Evolutionary conservation across 2,888 invertebrate species (phyloP).

Genomic region (Schizotus pectinicornis): DNA sequence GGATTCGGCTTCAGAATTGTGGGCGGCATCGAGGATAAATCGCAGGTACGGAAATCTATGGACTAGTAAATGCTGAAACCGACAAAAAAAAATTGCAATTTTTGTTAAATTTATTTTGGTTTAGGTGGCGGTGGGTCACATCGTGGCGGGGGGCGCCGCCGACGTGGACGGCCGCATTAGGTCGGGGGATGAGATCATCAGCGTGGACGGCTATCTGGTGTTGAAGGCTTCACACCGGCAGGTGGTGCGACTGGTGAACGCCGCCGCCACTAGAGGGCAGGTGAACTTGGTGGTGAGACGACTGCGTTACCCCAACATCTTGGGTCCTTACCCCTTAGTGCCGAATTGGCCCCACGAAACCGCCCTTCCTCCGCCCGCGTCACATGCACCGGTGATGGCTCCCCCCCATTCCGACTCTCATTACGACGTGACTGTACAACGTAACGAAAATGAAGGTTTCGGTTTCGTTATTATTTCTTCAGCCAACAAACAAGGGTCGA

Average conservation of each 20-base stretch:
- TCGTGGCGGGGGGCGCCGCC: slow-evolving; percentile 95
- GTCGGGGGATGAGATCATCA: slow-evolving; percentile 92
- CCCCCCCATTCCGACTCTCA: slow-evolving; percentile 65
- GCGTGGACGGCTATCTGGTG: slow-evolving; percentile 78
- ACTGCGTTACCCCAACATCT: slow-evolving; percentile 52
- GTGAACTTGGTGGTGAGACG: slow-evolving; percentile 81
- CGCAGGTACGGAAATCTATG: too few species aligned
- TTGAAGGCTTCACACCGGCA: slow-evolving; percentile 87
- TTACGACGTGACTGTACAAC: slow-evolving; percentile 90
- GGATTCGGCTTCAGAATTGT: slow-evolving; percentile 99
- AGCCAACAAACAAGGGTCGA: slow-evolving; percentile 85
- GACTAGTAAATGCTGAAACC: too few species aligned
- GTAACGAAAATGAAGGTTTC: slow-evolving; percentile 95
- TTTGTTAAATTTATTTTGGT: too few species aligned
- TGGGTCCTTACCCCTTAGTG: slow-evolving; percentile 45
- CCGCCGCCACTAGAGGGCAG: slow-evolving; percentile 85
- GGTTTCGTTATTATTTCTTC: slow-evolving; percentile 99
- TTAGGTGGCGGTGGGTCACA: slow-evolving; percentile 93
- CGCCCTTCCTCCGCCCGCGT: slow-evolving; percentile 29
- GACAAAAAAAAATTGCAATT: too few species aligned
- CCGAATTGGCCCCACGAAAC: slow-evolving; percentile 42
- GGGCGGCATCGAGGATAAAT: slow-evolving; percentile 97
- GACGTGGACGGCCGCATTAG: slow-evolving; percentile 88
- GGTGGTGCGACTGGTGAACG: slow-evolving; percentile 91
- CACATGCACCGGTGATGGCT: slow-evolving; percentile 31